Percentiles rank a stretch among this genome's conserved stretches.
phyloP scores from a whole-genome alignment of 2,113 vertebrate genomes.

The Takifugu flavidus region DNA sequence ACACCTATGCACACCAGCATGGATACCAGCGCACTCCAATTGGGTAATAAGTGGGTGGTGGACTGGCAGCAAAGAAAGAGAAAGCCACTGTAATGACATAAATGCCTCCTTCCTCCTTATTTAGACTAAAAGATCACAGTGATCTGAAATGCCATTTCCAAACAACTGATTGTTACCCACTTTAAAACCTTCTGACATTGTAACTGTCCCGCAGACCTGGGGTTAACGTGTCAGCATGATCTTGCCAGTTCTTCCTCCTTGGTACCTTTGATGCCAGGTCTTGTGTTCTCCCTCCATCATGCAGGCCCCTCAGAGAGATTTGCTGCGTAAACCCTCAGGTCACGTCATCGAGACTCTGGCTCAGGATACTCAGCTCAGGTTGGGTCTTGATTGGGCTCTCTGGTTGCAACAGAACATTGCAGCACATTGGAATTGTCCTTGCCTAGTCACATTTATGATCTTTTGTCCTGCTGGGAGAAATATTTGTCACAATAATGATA shows the following conservation, averaged over 20 bases:
- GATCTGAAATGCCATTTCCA: constrained; percentile 52
- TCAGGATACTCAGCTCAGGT: neutral
- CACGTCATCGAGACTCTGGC: neutral
- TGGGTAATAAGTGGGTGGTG: constrained; percentile 75
- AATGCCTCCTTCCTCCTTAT: constrained; percentile 36
- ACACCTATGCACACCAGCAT: constrained; percentile 58
- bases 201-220: constrained; percentile 54
- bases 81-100: constrained; percentile 73
- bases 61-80: constrained; percentile 58
- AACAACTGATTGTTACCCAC: constrained; percentile 63
- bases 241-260: constrained; percentile 10
- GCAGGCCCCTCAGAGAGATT: constrained; percentile 2
- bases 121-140: constrained; percentile 65
- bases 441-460: no score
- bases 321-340: neutral
- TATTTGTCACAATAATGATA: constrained; percentile 10
- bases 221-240: constrained; percentile 23
- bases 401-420: neutral
- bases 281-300: constrained; percentile 12
- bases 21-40: constrained; percentile 60
- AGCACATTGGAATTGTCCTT: neutral
- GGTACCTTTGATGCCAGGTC: constrained; percentile 7
- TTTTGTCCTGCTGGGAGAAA: constrained; percentile 16
- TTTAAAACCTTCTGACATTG: constrained; percentile 56
- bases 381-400: neutral